Base-by-base conservation (phyloP, 2,888 invertebrate genomes). In the Melikaiella ostensackeni region DNA sequence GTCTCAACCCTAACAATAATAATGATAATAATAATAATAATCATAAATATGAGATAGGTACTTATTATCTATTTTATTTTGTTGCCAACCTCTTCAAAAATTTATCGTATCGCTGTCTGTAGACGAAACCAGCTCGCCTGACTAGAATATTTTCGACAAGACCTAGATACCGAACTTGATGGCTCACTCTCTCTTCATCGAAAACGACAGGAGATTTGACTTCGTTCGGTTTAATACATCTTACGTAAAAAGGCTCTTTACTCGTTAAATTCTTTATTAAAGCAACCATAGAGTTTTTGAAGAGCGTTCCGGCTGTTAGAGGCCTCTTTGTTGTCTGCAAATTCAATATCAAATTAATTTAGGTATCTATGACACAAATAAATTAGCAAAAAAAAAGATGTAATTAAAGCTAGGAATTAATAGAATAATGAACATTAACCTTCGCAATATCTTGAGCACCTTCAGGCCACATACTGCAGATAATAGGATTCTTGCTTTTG, bases 221-320 rank as follows among this genome's bases (percentile, higher is more conserved):
- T 87, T 98, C 98, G 92, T 99, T 99, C 35, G 99, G 99, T 89
- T 99, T 99, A 88, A 99, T 96, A 91, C 99, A 99, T 79, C 99
- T 95, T 82, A 99, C 97, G 92, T 99, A 99, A 93, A 97, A 98
- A 0, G 98, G 98, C 90, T 98, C 98, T 93, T 98, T 99, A 91
- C 95, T 96, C 63, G 96, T 95, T 84, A 99, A 93, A 61, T 98
- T 98, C 76, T 95, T 93, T 57, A 98, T 98, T 77, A 99, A 93
- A 63, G 97, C 95, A 33, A 96, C 92, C 97, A 99, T 99, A 1
- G 98, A 99, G 90, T 95, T 97, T 91, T 98, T 98, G 94, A 99
- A 99, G 75, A 98, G 92, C 0, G 97, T 96, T 33, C 98, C 99
- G 5, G 99, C 98, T 0, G 99, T 99, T 33, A 96, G 94, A 0